Percentiles rank a stretch among this genome's conserved stretches.
Evolutionary conservation across 2,888 invertebrate genomes (phyloP).

Genomic region (Lasioglossum malachurum): DNA sequence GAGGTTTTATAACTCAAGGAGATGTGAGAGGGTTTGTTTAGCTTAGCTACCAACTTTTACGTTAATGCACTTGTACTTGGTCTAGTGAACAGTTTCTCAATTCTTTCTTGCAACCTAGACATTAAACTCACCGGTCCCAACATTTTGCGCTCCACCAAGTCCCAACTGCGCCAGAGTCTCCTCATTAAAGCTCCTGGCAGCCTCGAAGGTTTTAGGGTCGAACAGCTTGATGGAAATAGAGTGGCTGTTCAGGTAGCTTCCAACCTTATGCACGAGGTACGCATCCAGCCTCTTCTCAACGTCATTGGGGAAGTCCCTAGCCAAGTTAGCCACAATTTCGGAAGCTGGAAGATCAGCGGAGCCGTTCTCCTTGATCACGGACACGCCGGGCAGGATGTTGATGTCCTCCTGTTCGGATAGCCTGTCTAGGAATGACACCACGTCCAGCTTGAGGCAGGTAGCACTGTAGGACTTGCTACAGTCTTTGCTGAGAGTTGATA

Average conservation of each 20-base stretch:
- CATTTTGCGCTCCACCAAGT: slow-evolving; percentile 69
- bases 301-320: slow-evolving; percentile 91
- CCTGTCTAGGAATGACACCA: slow-evolving; percentile 91
- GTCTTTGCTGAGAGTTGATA: slow-evolving; percentile 82
- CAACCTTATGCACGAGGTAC: slow-evolving; percentile 90
- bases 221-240: slow-evolving; percentile 90
- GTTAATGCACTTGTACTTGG: no score
- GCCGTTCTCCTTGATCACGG: slow-evolving; percentile 89
- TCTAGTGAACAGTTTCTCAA: no score
- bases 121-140: slow-evolving; percentile 79
- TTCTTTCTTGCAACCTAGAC: no score
- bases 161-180: slow-evolving; percentile 78
- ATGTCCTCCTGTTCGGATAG: slow-evolving; percentile 90
- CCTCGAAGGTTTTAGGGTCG: slow-evolving; percentile 87
- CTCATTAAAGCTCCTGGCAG: slow-evolving; percentile 85
- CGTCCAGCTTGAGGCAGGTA: slow-evolving; percentile 92
- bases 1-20: background rate
- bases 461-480: slow-evolving; percentile 88
- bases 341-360: slow-evolving; percentile 86
- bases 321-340: slow-evolving; percentile 91
- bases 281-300: slow-evolving; percentile 92
- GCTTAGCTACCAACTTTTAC: background rate
- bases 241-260: slow-evolving; percentile 90
- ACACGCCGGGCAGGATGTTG: slow-evolving; percentile 90
- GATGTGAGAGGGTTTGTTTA: background rate